Evolutionary conservation across 2,888 invertebrate genomes (phyloP).

Genomic region (Pheosia gnoma): DNA sequence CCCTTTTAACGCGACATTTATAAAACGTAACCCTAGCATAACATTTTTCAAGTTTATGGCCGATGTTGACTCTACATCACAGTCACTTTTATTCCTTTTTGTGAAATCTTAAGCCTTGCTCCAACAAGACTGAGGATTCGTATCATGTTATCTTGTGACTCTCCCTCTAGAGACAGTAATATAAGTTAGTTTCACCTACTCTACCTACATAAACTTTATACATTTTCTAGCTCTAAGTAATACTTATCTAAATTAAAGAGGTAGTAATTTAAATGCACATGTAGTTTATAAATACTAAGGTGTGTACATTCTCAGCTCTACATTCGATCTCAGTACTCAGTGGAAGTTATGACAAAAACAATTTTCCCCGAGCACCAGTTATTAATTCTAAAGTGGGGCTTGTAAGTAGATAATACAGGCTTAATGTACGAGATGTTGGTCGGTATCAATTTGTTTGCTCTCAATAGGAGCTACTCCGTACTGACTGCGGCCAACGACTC

Average conservation of each 20-base stretch:
- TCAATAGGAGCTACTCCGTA: slow-evolving; percentile 20
- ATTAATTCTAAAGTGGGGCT: slow-evolving; percentile 44
- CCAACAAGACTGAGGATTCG: too few species aligned
- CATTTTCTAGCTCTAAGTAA: too few species aligned
- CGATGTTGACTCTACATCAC: slow-evolving; percentile 2
- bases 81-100: background rate
- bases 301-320: background rate
- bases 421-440: slow-evolving; percentile 28
- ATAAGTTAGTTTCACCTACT: too few species aligned
- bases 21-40: slow-evolving; percentile 10
- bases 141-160: too few species aligned
- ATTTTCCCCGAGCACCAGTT: slow-evolving; percentile 21
- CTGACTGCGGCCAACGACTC: slow-evolving; percentile 54
- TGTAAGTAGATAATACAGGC: slow-evolving; percentile 37
- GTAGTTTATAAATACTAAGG: background rate
- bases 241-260: too few species aligned
- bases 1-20: slow-evolving; percentile 60
- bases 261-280: too few species aligned
- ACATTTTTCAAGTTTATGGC: slow-evolving; percentile 15
- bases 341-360: slow-evolving; percentile 1
- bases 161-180: too few species aligned
- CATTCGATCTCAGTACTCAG: background rate
- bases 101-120: background rate
- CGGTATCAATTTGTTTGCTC: slow-evolving; percentile 43
- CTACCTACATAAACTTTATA: too few species aligned